Evolutionary conservation across 2,888 invertebrate species (phyloP).

Genomic region (Plebejus anna): DNA sequence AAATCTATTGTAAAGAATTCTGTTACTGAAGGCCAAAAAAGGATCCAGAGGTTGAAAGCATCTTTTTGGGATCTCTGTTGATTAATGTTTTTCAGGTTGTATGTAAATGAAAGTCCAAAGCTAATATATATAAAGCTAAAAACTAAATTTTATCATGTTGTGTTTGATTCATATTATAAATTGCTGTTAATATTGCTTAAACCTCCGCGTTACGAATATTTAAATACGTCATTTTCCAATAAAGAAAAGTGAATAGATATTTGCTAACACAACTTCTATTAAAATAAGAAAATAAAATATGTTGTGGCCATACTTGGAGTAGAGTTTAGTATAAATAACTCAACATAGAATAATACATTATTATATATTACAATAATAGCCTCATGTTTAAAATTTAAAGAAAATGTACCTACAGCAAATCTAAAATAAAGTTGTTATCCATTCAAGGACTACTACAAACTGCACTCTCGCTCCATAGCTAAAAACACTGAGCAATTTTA

Average conservation of each 20-base stretch:
- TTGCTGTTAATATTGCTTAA: background rate
- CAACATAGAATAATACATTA: background rate
- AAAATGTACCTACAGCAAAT: too few relatives aligned
- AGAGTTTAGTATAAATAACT: too few relatives aligned
- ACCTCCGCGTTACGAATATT: background rate
- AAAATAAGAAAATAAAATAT: background rate
- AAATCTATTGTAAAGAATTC: conserved; percentile 16
- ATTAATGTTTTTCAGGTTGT: background rate
- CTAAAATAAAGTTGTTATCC: background rate
- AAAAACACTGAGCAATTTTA: background rate
- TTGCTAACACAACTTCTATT: background rate
- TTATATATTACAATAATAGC: background rate
- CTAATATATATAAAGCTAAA: background rate
- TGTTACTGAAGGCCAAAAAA: conserved; percentile 24
- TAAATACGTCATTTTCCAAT: background rate
- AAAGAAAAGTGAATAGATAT: background rate
- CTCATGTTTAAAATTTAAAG: too few relatives aligned
- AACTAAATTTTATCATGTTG: background rate
- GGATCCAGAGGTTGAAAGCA: background rate
- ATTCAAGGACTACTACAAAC: background rate
- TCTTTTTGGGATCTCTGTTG: background rate
- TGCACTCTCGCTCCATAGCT: background rate
- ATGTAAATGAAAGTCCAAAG: background rate
- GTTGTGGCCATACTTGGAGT: too few relatives aligned
- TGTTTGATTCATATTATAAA: background rate